Evolutionary conservation across 2,888 invertebrate genomes (phyloP).

Genomic region (Diaphora mendica): DNA sequence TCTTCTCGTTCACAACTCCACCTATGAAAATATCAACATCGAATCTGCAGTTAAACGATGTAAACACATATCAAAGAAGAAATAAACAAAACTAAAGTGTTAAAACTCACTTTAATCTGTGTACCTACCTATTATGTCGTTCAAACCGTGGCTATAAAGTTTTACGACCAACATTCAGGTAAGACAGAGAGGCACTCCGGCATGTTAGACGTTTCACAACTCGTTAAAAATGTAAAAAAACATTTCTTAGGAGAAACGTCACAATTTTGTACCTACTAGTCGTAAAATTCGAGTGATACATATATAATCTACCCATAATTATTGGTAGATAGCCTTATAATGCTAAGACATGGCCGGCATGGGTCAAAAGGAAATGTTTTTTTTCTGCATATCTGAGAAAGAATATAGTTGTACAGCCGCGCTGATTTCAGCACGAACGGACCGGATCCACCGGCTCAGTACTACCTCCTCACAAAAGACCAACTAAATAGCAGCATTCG

Average conservation of each 20-base stretch:
- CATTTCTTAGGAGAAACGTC: neutral
- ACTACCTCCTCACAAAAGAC: no score
- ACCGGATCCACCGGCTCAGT: no score
- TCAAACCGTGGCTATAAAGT: conserved; percentile 20
- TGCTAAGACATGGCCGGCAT: no score
- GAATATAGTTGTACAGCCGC: no score
- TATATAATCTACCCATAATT: neutral
- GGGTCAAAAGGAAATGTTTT: no score
- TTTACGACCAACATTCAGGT: conserved; percentile 25
- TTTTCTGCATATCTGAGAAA: no score
- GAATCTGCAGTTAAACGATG: conserved; percentile 6
- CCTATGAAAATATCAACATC: conserved; percentile 7
- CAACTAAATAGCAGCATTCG: no score
- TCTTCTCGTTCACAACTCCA: neutral
- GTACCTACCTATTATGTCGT: conserved; percentile 17
- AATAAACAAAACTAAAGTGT: conserved; percentile 17
- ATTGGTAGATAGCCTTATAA: neutral
- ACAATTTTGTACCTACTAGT: neutral
- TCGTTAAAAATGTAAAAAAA: conserved; percentile 11
- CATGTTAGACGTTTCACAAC: conserved; percentile 13
- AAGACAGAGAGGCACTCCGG: conserved; percentile 14
- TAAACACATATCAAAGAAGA: conserved; percentile 19
- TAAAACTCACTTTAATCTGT: conserved; percentile 19
- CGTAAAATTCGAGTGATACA: neutral
- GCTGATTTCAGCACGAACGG: no score